Base-by-base conservation (phyloP, 2,797 vertebrate genomes). In the Esox masquinongy region DNA sequence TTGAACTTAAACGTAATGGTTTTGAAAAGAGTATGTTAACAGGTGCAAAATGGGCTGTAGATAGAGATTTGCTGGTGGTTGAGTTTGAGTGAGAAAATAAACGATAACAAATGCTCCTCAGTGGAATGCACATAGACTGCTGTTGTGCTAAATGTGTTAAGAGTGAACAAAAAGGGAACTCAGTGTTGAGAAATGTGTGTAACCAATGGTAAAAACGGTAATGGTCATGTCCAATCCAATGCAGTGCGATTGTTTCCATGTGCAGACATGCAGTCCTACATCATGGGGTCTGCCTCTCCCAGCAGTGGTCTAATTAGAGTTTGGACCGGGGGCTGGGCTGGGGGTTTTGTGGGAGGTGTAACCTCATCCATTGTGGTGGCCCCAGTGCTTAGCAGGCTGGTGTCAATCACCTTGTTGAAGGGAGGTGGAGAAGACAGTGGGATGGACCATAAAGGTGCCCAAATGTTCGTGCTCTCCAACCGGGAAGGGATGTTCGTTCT, bases 331-430 rank as follows among this genome's bases (percentile, higher is more conserved):
- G 71, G 17, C 50, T 22, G 31, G 34, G 51, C 8, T 36, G 24
- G 14, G 3, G 47, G 31, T 19, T 9, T 39, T 24, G 50, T 53
- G 9, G 17, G 70, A 72, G 81, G 82, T 22, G 82, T 80, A 73
- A 89, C 80, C 73, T 82, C 72, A 79, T 73, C 71, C 74, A 77
- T 82, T 78, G 70, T 75, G 71, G 78, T 82, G 82, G 77, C 77
- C 75, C 77, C 76, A 80, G 81, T 80, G 77, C 83, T 88, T 91
- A 79, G 88, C 92, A 89, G 74, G 83, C 63, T 81, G 80, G 91
- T 90, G 91, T 92, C 87, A 92, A 91, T 89, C 85, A 87, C 82
- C 81, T 72, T 69, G 69, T 77, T 84, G 75, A 79, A 85, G 79
- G 66, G 26, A 77, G 74, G 72, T 67, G 83, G 79, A 53, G 36